Evolutionary conservation across 92 coral and sea anemone species (phyloP), one percentile per base, ranked within the genome.

Genomic region (Pocillopora grandis): DNA sequence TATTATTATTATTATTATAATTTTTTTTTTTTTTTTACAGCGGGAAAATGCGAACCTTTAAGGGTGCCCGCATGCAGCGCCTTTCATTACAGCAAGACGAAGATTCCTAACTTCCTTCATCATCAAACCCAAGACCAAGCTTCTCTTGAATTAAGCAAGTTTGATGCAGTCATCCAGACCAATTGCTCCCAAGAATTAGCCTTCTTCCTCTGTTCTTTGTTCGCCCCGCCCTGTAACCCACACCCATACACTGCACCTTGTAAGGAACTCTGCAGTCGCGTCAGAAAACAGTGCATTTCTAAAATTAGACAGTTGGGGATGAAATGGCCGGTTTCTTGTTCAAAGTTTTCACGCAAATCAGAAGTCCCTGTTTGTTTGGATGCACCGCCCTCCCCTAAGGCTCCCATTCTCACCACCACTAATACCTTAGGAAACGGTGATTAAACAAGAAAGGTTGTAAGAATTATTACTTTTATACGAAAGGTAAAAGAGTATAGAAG

Each of bases 31-130:
- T 70, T 37, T 20, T 70, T 70, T 70, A 20, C 21, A 70, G 57
- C 55, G 23, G 55, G 75, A 35, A 70, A 15, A 14, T 70, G 75
- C 55, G 75, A 70, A n/a, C 57, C 75, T 70, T 17, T 70, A 12
- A 18, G 23, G 36, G 20, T 18, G 18, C 33, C 83, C 16, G 18
- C 68, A 42, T 86, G 89, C 68, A 70, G 63, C 23, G 74, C 68
- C 36, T n/a, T 86, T 27, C 67, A 62, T 5, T 86, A 86, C 89
- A 86, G 81, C 35, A n/a, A 21, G 65, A 86, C 89, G 9, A 35
- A 33, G 37, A 65, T 69, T 60, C 89, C 88, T 37, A 85, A 85
- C 78, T 77, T 15, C 76, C 56, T 85, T 59, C 71, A 78, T 8
- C 88, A 85, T n/a, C 20, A 58, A 31, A 66, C 71, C 13, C 88